A percentile compares a stretch with the other conserved stretches of the same genome.
phyloP scores from a whole-genome alignment of 64 coral and sea anemone genomes.

The Pocillopora verrucosa region DNA sequence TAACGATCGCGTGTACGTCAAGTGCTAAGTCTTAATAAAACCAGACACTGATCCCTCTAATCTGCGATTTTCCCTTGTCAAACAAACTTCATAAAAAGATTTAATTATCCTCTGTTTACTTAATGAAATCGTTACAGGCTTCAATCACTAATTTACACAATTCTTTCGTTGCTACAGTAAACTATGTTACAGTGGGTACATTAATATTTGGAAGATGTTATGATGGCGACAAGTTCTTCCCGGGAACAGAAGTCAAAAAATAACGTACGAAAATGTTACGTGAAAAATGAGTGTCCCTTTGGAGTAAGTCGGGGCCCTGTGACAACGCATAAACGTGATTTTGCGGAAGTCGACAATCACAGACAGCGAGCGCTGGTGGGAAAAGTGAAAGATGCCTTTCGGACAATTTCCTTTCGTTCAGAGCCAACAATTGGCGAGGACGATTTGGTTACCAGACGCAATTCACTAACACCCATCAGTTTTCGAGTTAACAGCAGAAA shows the following conservation, averaged over 20 bases:
- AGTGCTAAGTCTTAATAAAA: background rate
- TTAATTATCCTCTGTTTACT: constrained; percentile 26
- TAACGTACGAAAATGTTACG: background rate
- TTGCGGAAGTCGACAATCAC: constrained; percentile 3
- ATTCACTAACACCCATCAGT: background rate
- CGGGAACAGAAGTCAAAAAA: background rate
- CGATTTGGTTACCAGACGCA: background rate
- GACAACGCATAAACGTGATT: background rate
- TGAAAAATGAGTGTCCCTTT: background rate
- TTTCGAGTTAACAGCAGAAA: background rate
- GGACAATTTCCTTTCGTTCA: constrained; percentile 21
- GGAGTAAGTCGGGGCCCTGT: background rate
- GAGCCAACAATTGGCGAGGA: constrained; percentile 2
- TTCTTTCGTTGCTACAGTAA: constrained; percentile 10
- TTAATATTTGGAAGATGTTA: background rate
- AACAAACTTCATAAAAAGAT: background rate
- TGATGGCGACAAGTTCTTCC: constrained; percentile 6
- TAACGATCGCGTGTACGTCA: background rate
- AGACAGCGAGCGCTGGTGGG: background rate
- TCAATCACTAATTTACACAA: constrained; percentile 33
- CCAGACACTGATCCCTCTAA: background rate
- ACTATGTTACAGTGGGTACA: background rate
- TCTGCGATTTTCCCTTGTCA: background rate
- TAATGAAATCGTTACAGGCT: background rate
- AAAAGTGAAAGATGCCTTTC: constrained; percentile 12